Conservation (phyloP, 2,888 invertebrate genomes). For the Dynastes tityus region DNA sequence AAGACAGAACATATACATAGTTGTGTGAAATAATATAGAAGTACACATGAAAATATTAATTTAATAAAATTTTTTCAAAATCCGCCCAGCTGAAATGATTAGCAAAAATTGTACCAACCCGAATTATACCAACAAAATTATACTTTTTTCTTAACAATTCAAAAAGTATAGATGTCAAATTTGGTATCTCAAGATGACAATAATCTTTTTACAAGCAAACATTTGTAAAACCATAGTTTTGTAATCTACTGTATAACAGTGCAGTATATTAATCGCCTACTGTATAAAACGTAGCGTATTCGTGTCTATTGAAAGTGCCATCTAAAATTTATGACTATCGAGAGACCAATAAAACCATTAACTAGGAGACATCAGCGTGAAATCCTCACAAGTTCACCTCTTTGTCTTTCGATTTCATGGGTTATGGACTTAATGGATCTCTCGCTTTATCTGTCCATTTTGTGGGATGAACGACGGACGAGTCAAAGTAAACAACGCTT, state of each 20-base stretch:
- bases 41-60: too few relatives aligned
- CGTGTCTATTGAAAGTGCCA: constrained; percentile 28
- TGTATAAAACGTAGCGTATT: constrained; percentile 22
- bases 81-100: too few relatives aligned
- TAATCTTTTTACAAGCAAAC: not conserved
- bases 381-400: constrained; percentile 28
- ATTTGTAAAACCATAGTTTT: not conserved
- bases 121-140: too few relatives aligned
- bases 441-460: constrained; percentile 37
- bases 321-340: constrained; percentile 33
- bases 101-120: too few relatives aligned
- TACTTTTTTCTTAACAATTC: too few relatives aligned
- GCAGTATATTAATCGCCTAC: not conserved
- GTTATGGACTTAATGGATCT: constrained; percentile 42
- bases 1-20: too few relatives aligned
- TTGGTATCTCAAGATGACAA: too few relatives aligned
- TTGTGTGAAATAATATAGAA: too few relatives aligned
- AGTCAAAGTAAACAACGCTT: constrained; percentile 32
- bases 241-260: not conserved
- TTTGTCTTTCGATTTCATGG: constrained; percentile 44
- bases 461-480: constrained; percentile 29
- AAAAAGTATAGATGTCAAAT: too few relatives aligned
- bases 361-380: constrained; percentile 34
- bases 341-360: constrained; percentile 40
- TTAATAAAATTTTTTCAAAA: too few relatives aligned